Percentiles rank a stretch among this genome's conserved stretches.
These are phyloP conservation scores for Limnephilus lunatus DNA, from an alignment of 2,888 invertebrate species.

Conservation along the genomic window DNA sequence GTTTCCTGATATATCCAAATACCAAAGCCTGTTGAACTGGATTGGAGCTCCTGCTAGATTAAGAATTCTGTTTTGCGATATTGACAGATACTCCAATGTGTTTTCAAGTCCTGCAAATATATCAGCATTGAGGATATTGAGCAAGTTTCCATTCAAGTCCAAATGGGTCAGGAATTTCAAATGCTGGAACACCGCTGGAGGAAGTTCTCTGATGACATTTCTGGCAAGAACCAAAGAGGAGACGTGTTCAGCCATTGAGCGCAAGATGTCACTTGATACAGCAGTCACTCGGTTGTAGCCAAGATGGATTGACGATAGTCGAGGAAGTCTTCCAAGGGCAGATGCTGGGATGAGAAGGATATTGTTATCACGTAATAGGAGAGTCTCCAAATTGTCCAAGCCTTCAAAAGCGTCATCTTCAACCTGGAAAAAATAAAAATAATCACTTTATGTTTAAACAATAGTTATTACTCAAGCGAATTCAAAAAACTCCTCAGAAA, in stretches of 20 bases:
- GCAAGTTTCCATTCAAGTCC: conserved; percentile 88
- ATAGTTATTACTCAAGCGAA: neutral
- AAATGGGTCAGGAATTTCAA: conserved; percentile 85
- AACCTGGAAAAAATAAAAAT: conserved; percentile 78
- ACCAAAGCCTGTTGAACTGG: conserved; percentile 80
- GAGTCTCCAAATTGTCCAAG: conserved; percentile 84
- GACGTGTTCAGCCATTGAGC: conserved; percentile 84
- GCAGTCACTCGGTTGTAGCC: conserved; percentile 94
- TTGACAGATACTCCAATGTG: conserved; percentile 82
- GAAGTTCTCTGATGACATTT: conserved; percentile 92
- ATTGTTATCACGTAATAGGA: conserved; percentile 91
- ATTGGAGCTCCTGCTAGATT: conserved; percentile 82
- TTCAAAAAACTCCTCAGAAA: too few relatives aligned
- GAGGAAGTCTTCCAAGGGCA: conserved; percentile 88
- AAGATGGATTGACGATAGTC: conserved; percentile 84
- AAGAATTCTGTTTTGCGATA: conserved; percentile 86
- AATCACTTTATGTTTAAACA: neutral
- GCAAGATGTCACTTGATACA: conserved; percentile 86
- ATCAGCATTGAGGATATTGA: conserved; percentile 83
- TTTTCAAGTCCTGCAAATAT: conserved; percentile 88
- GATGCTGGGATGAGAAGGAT: conserved; percentile 90
- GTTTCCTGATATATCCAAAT: conserved; percentile 88
- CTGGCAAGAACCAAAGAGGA: conserved; percentile 86
- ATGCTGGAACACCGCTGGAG: conserved; percentile 87
- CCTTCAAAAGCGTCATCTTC: conserved; percentile 94